phyloP scores from a whole-genome alignment of 1,140 invertebrate species.

The Cryptotermes secundus region DNA sequence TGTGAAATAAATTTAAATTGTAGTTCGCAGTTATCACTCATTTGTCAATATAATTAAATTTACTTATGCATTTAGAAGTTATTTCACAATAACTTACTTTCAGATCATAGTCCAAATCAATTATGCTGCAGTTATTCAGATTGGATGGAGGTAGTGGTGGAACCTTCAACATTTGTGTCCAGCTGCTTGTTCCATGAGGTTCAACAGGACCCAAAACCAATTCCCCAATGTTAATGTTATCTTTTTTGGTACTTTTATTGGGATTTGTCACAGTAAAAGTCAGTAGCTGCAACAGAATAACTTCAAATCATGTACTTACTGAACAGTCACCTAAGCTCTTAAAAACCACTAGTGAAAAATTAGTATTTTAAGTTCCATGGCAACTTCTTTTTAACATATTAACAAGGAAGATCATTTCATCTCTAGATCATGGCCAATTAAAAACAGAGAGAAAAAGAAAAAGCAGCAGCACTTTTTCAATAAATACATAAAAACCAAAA shows the following conservation, averaged over 20 bases:
- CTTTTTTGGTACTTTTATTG: conserved; percentile 21
- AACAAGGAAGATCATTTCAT: no score
- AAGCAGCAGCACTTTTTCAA: not conserved
- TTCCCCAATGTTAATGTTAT: conserved; percentile 27
- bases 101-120: conserved; percentile 39
- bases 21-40: not conserved
- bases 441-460: not conserved
- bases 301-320: not conserved
- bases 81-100: conserved; percentile 23
- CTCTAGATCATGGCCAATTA: no score
- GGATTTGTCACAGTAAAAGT: conserved; percentile 22
- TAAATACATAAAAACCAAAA: not conserved
- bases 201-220: conserved; percentile 10
- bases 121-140: conserved; percentile 38
- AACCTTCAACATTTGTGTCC: conserved; percentile 30
- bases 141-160: conserved; percentile 40
- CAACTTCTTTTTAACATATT: not conserved
- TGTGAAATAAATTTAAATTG: not conserved
- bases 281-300: not conserved
- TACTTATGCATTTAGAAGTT: not conserved
- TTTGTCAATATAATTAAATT: not conserved
- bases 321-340: not conserved
- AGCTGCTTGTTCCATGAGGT: not conserved
- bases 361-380: not conserved
- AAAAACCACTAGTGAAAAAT: not conserved